Base-by-base conservation (phyloP, 2,797 vertebrate species). In the Toxotes lorentzi region DNA sequence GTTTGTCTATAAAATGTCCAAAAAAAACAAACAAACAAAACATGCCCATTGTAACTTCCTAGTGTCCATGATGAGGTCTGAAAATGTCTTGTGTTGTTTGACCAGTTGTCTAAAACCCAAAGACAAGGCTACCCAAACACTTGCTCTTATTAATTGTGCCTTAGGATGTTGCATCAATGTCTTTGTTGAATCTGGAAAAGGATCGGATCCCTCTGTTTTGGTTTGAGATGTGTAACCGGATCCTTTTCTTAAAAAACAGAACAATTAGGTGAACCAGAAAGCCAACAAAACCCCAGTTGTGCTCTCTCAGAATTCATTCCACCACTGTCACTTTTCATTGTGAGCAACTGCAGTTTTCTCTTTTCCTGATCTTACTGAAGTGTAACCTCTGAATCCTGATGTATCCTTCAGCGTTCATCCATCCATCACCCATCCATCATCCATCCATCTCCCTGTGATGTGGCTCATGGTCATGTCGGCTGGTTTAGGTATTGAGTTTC, bases 401-500 rank as follows among this genome's bases (percentile, higher is more conserved):
- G 40, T 35, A 24, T 38, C 19, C 0, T 0, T 50, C 30, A 3
- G 48, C 13, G n/a, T 47, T 50, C 11, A 11, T 60, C 5, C 14
- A 13, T 35, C 9, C 10, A 17, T 2, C 30, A 12, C 62, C n/a
- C 6, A 5, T 74, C 27, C 47, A 27, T 27, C 53, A 7, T 23
- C 58, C 10, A 7, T 35, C n/a, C 5, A 1, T 2, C 38, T 32
- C 21, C 8, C 19, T 60, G 27, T 59, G 43, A 65, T 66, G 67
- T 59, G 60, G 30, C 27, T 73, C 14, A 0, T 3, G 6, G 19
- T 57, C 41, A 41, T 30, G 47, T 27, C 4, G 19, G n/a, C 27
- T 62, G n/a, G 21, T 78, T 79, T 23, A 12, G 8, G 35, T 45
- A 35, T 54, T 19, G 54, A 61, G 59, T 70, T 82, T 73, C 74